Base-by-base conservation (phyloP, 2,888 invertebrate genomes). In the Philonicus albiceps region DNA sequence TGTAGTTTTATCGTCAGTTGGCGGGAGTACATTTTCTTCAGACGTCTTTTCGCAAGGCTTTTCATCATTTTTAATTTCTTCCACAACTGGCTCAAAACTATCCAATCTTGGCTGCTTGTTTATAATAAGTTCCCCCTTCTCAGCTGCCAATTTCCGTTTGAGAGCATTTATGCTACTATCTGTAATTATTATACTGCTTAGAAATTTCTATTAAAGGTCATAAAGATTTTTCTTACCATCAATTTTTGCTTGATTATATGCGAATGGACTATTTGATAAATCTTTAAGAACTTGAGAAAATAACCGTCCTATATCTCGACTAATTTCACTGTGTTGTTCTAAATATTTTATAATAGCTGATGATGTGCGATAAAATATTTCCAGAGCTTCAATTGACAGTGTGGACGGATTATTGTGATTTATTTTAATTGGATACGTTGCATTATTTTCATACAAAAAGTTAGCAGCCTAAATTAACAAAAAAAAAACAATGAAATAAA, bases 331-430 rank as follows among this genome's bases (percentile, higher is more conserved):
- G 89, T 96, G 95, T 88, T 95, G 94, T 90, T 97, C 96, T 40
- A 98, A 93, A 91, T 95, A 96, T 92, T 98, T 98, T 5, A 98
- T 93, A 89, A 97, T 96, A n/a, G 96, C 96, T 0, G 97, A 96
- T 91, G 98, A 97, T 86, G 97, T 96, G 90, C 98, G 94, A 90
- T 96, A 96, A 90, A 95, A 95, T 31, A 96, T 93, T 93, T 98
- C 98, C 49, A 98, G 92, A 0, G 97, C 96, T 93, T 98, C 98
- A 76, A 98, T 95, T 16, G 98, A 95, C 76, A 97, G 93, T 90
- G 96, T 95, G 87, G 97, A 96, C 0, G 98, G 97, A 90, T 95
- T 95, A 90, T 95, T 96, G 90, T 97, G 98, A 89, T 95, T 96
- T 85, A 98, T 97, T 93, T 96, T 97, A 73, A 94, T 93, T 0